phyloP scores from a whole-genome alignment of 2,888 invertebrate genomes.

The Adineta ricciae region DNA sequence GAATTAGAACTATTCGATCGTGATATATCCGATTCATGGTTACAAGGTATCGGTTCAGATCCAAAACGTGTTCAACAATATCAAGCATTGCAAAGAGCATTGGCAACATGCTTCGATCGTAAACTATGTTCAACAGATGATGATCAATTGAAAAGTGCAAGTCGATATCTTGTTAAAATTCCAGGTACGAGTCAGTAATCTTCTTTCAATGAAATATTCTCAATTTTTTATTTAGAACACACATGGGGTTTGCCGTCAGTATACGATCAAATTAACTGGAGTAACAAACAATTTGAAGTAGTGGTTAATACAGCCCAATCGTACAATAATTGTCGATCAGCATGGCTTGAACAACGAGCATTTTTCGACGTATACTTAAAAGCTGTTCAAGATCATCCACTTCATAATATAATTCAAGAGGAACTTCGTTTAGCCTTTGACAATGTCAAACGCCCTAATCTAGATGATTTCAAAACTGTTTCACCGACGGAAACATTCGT shows the following conservation, averaged over 20 bases:
- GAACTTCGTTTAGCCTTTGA: constrained; percentile 30
- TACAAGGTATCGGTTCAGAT: constrained; percentile 35
- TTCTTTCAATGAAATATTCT: neutral
- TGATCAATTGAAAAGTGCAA: constrained; percentile 36
- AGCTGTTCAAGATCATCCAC: constrained; percentile 38
- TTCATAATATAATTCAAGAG: constrained; percentile 37
- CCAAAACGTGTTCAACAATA: constrained; percentile 22
- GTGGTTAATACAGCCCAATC: constrained; percentile 35
- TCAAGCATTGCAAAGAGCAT: constrained; percentile 4
- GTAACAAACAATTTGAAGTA: constrained; percentile 20
- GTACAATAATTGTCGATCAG: constrained; percentile 37
- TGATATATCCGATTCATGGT: constrained; percentile 34
- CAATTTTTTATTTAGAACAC: constrained; percentile 37
- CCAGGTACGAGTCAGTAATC: constrained; percentile 27
- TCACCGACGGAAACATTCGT: neutral
- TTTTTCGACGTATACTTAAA: constrained; percentile 39
- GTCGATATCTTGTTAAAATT: constrained; percentile 39
- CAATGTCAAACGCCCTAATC: neutral
- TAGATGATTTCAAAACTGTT: neutral
- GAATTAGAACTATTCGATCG: constrained; percentile 34
- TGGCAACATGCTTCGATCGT: neutral
- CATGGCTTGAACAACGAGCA: constrained; percentile 42
- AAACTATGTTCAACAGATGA: constrained; percentile 35
- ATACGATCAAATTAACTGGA: constrained; percentile 40
- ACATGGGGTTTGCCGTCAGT: constrained; percentile 42